Evolutionary conservation across 2,797 vertebrate species (phyloP).

Genomic region (Macropodus opercularis): DNA sequence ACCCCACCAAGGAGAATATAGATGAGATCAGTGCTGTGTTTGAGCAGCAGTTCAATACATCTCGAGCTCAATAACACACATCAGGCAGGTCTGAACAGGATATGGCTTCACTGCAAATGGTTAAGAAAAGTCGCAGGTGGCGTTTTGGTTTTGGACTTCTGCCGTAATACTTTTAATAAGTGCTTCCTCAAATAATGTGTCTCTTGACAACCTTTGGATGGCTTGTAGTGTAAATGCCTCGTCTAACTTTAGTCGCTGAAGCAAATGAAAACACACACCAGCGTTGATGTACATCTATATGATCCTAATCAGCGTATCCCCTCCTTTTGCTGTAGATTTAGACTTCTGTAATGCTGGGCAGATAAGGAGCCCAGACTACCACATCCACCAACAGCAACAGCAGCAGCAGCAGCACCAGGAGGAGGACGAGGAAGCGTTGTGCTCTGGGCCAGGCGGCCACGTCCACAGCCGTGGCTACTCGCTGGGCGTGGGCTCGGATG

Average conservation of each 20-base stretch:
- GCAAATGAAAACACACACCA: constrained; percentile 54
- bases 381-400: constrained; percentile 71
- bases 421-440: constrained; percentile 82
- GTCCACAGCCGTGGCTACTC: constrained; percentile 86
- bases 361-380: constrained; percentile 89
- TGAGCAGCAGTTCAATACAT: constrained; percentile 83
- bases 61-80: constrained; percentile 75
- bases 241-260: constrained; percentile 40
- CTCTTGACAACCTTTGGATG: constrained; percentile 55
- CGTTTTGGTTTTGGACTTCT: constrained; percentile 64
- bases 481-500: constrained; percentile 90
- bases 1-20: constrained; percentile 82
- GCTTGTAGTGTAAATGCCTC: constrained; percentile 54
- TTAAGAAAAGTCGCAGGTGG: constrained; percentile 65
- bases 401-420: constrained; percentile 71
- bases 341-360: constrained; percentile 89
- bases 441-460: constrained; percentile 70
- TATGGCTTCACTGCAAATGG: constrained; percentile 64
- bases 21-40: constrained; percentile 81
- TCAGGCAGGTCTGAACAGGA: constrained; percentile 68
- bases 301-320: constrained; percentile 36
- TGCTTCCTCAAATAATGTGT: constrained; percentile 62
- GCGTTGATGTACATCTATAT: constrained; percentile 17
- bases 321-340: constrained; percentile 80
- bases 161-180: constrained; percentile 62